Conservation (phyloP, 2,888 invertebrate species). For the Trachelus troglodyta region DNA sequence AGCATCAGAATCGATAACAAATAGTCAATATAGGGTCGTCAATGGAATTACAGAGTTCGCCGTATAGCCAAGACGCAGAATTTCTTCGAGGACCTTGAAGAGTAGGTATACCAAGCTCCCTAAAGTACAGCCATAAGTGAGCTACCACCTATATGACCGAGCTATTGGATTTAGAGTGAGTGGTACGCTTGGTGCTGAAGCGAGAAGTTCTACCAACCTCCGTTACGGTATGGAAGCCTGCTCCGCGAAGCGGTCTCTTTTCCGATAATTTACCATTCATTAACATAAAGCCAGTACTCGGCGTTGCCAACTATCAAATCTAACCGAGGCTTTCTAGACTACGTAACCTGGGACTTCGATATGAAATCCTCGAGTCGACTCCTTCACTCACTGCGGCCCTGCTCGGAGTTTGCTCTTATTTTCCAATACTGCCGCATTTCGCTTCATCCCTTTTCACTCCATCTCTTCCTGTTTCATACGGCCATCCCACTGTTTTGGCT, state of each 20-base stretch:
- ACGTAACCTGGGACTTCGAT: neutral
- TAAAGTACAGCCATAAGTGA: neutral
- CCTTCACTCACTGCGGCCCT: slow-evolving; percentile 36
- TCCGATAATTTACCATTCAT: slow-evolving; percentile 62
- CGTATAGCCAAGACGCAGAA: neutral
- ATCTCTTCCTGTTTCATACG: slow-evolving; percentile 5
- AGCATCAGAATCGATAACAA: slow-evolving; percentile 22
- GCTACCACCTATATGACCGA: neutral
- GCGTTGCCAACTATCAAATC: slow-evolving; percentile 2
- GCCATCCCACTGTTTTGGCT: neutral
- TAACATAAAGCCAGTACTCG: slow-evolving; percentile 43
- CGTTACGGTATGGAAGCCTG: slow-evolving; percentile 49
- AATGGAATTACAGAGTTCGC: too few species aligned
- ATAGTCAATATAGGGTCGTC: neutral
- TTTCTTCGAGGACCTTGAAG: neutral
- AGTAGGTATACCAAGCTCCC: neutral
- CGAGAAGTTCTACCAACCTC: slow-evolving; percentile 47
- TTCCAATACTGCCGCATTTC: slow-evolving; percentile 29
- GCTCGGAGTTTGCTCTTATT: slow-evolving; percentile 39
- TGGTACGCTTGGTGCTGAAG: slow-evolving; percentile 14
- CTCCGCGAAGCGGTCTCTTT: slow-evolving; percentile 52
- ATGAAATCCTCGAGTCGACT: neutral
- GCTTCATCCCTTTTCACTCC: neutral
- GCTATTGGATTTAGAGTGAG: slow-evolving; percentile 7
- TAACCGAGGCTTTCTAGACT: neutral